Evolutionary conservation across 2,113 vertebrate genomes (phyloP), one percentile per base, ranked within the genome.

Genomic region (Lampris incognitus): DNA sequence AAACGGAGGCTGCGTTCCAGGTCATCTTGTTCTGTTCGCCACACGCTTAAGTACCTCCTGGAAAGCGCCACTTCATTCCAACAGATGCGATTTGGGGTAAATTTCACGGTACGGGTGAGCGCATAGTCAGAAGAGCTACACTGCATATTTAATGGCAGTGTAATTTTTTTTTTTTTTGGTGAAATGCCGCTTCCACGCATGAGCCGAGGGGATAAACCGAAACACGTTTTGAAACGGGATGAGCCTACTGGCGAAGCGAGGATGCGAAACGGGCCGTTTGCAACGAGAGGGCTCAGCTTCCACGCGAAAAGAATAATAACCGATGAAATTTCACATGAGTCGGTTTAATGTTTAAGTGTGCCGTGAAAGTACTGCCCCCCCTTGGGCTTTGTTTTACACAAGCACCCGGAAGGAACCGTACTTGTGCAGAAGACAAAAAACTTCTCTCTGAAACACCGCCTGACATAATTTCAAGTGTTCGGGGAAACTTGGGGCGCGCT

Each of bases 101-200:
- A 69, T 84, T 76, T 76, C 42, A 60, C 72, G 56, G 79, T 68
- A 60, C 2, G 44, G 48, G 58, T 39, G 1, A 59, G 68, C 48
- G n/a, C 3, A 56, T 24, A 66, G 73, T 69, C 64, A 40, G 24
- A 61, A 74, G 55, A 72, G 88, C 81, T 84, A 5, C 41, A 57
- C 74, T 87, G 78, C 84, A 88, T 87, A 76, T 87, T 84, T 80
- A 79, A 88, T 83, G 55, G 38, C 44, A 81, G 79, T 85, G 74
- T 76, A 73, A 66, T 72, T 8, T 68, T 41, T 72, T 70, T 38
- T 55, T 76, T 58, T 74, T 79, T 58, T 69, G 52, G 57, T 49
- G 64, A 4, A 5, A 36, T 56, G 61, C 62, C 42, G 4, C 60
- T 78, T 72, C 41, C 42, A 8, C 48, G 40, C 66, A 77, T 79